These are phyloP conservation scores for Watsonalla binaria DNA, from an alignment of 2,888 invertebrate genomes.

Conservation along the genomic window DNA sequence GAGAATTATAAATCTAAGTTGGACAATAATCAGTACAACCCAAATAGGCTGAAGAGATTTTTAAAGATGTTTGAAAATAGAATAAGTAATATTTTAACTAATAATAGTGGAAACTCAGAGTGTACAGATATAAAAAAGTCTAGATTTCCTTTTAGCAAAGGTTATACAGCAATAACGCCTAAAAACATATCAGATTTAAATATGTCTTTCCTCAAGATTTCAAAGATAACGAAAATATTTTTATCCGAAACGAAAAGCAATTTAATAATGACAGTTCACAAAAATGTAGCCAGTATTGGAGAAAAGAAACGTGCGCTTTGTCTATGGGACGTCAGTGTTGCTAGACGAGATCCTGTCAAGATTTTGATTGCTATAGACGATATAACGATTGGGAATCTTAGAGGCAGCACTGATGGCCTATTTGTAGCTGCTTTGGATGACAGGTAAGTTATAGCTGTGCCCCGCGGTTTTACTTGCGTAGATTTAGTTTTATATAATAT, in stretches of 20 bases:
- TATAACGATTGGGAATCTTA: conserved; percentile 46
- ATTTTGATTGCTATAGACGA: conserved; percentile 54
- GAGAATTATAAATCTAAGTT: conserved; percentile 51
- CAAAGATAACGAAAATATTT: conserved; percentile 41
- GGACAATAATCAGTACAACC: conserved; percentile 43
- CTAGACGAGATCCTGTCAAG: conserved; percentile 50
- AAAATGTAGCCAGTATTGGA: conserved; percentile 21
- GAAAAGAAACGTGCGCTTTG: conserved; percentile 45
- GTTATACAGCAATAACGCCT: conserved; percentile 40
- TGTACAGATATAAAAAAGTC: conserved; percentile 35
- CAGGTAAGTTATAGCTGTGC: too few relatives aligned
- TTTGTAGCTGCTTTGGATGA: conserved; percentile 62
- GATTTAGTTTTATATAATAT: too few relatives aligned
- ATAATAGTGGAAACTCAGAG: conserved; percentile 40
- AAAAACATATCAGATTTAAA: conserved; percentile 33
- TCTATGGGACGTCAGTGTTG: conserved; percentile 62
- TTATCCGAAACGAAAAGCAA: conserved; percentile 53
- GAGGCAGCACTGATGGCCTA: conserved; percentile 52
- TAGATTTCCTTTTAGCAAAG: conserved; percentile 58
- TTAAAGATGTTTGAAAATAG: conserved; percentile 52
- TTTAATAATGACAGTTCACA: conserved; percentile 55
- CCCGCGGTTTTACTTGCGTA: too few relatives aligned
- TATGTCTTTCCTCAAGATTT: conserved; percentile 32
- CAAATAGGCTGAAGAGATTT: conserved; percentile 46
- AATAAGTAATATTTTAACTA: conserved; percentile 45